These are phyloP conservation scores for Geophilus truncorum DNA, from an alignment of 2,888 invertebrate species.

Conservation along the genomic window DNA sequence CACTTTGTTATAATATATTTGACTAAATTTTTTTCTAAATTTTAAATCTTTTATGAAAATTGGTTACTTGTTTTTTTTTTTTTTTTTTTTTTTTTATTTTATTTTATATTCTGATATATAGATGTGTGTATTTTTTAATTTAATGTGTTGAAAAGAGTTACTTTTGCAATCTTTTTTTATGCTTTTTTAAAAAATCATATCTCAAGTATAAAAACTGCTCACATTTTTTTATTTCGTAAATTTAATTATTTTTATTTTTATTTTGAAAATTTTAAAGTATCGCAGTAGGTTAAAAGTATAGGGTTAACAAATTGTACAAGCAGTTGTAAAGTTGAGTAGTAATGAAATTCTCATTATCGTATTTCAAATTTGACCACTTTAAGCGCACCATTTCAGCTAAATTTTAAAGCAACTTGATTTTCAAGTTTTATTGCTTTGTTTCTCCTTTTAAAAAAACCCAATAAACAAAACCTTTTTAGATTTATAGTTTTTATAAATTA, in stretches of 20 bases:
- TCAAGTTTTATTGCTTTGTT: not conserved
- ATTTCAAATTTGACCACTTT: not conserved
- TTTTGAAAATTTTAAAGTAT: not conserved
- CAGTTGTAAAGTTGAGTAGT: not conserved
- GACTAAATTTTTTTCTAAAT: not conserved
- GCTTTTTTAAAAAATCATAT: not conserved
- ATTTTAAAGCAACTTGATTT: not conserved
- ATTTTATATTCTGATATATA: no score
- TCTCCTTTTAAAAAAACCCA: not conserved
- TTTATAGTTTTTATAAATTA: not conserved
- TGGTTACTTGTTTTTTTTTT: not conserved
- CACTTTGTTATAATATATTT: no score
- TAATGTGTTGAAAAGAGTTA: not conserved
- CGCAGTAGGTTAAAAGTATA: not conserved
- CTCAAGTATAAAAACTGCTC: not conserved
- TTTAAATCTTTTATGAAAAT: no score
- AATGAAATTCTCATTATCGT: not conserved
- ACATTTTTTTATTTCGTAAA: not conserved
- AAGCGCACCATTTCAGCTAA: not conserved
- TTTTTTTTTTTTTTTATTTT: no score
- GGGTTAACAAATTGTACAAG: not conserved
- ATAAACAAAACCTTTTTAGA: slow-evolving; percentile 13
- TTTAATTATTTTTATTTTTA: not conserved
- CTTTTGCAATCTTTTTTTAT: not conserved
- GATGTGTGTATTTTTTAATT: not conserved